Conservation (phyloP, 2,113 vertebrate genomes). For the Phaethon lepturus region DNA sequence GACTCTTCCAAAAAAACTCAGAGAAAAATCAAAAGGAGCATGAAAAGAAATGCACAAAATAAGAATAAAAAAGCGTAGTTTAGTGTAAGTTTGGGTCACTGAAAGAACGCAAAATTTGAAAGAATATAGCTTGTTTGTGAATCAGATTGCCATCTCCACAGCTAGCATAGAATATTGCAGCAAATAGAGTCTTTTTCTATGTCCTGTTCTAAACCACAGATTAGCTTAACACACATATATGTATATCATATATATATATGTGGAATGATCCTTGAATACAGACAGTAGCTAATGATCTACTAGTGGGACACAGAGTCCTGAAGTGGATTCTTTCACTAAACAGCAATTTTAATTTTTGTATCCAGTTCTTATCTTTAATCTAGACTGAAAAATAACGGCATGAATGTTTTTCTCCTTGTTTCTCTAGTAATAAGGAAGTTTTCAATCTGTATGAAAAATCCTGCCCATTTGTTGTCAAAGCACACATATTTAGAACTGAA, state of each 20-base stretch:
- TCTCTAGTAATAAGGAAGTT: neutral
- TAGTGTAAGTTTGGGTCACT: neutral
- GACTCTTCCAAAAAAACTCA: neutral
- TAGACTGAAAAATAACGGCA: neutral
- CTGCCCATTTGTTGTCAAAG: neutral
- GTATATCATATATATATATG: too few relatives aligned
- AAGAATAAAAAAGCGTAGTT: fast-evolving
- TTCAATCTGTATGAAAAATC: neutral
- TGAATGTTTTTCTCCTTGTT: neutral
- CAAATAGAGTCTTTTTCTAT: neutral
- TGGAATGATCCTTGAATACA: neutral
- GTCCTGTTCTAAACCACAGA: neutral
- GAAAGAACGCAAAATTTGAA: neutral
- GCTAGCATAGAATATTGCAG: neutral
- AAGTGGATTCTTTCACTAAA: neutral
- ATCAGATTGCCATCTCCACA: neutral
- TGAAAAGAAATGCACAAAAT: neutral
- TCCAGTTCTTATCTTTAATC: neutral
- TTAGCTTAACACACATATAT: fast-evolving
- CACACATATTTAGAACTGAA: neutral
- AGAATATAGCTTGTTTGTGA: neutral
- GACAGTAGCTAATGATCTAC: neutral
- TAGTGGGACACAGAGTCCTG: neutral
- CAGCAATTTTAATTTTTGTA: neutral
- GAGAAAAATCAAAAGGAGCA: neutral